Conservation (phyloP, 2,797 vertebrate species). For the Saxicola maurus region DNA sequence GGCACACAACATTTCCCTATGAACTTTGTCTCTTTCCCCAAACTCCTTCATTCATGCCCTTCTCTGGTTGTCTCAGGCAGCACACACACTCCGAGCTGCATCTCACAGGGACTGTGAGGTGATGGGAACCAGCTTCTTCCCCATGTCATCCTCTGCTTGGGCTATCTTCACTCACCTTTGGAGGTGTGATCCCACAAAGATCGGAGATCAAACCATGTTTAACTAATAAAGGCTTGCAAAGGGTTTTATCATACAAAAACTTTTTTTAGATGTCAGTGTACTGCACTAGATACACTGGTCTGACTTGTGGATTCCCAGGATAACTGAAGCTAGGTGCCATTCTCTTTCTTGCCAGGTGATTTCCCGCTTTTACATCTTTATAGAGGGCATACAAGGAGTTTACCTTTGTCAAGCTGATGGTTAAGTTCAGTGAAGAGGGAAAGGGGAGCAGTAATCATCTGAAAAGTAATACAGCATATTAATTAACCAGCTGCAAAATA, state of each 20-base stretch:
- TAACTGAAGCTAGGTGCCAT: not conserved
- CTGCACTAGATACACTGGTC: not conserved
- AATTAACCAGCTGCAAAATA: not conserved
- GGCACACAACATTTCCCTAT: not conserved
- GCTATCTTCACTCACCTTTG: not conserved
- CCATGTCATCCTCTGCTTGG: not conserved
- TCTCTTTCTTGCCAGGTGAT: not conserved
- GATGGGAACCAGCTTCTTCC: not conserved
- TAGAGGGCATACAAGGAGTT: not conserved
- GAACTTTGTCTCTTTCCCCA: not conserved
- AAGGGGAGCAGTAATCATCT: not conserved
- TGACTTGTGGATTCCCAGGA: not conserved
- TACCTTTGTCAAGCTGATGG: not conserved
- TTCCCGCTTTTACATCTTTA: not conserved
- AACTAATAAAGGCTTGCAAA: not conserved
- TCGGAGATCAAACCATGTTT: not conserved
- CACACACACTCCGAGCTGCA: not conserved
- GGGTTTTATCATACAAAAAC: not conserved
- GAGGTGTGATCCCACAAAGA: not conserved
- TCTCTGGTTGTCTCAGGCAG: not conserved
- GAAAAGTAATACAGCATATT: not conserved
- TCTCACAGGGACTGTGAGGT: not conserved
- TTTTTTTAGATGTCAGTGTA: not conserved
- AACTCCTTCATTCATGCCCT: not conserved
- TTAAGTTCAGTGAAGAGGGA: not conserved